phyloP scores from a whole-genome alignment of 2,888 invertebrate genomes.

The Cabera pusaria region DNA sequence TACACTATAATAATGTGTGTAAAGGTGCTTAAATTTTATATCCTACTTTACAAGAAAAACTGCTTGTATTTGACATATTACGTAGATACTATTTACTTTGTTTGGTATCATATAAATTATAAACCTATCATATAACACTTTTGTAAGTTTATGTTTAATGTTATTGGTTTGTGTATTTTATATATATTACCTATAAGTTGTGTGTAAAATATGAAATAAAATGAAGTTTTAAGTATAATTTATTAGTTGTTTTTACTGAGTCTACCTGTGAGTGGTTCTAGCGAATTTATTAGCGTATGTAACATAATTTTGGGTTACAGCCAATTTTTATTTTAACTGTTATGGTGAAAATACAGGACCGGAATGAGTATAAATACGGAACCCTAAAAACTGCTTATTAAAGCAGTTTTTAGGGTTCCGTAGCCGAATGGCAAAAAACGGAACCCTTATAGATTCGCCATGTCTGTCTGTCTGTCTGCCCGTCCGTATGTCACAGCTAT shows the following conservation, averaged over 20 bases:
- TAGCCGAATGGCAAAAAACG: too few species aligned
- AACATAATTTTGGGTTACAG: constrained; percentile 41
- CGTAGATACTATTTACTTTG: constrained; percentile 10
- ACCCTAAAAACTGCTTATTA: too few species aligned
- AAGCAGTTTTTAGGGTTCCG: too few species aligned
- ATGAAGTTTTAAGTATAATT: constrained; percentile 27
- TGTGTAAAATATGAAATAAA: constrained; percentile 32
- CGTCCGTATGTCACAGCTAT: too few species aligned
- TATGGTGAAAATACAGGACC: constrained; percentile 43
- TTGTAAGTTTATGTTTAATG: constrained; percentile 23
- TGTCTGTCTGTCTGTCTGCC: too few species aligned
- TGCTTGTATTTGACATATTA: constrained; percentile 1
- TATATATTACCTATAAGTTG: constrained; percentile 31
- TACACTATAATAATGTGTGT: too few species aligned
- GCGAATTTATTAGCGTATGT: constrained; percentile 33
- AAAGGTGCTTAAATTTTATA: constrained; percentile 16
- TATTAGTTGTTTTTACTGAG: constrained; percentile 8
- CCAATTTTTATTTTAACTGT: constrained; percentile 47
- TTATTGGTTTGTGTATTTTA: constrained; percentile 33
- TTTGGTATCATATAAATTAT: constrained; percentile 7
- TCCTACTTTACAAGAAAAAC: constrained; percentile 2
- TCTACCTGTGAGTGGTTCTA: constrained; percentile 23
- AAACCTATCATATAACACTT: too few species aligned
- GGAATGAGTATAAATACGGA: constrained; percentile 34
- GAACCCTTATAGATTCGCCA: too few species aligned